phyloP scores from a whole-genome alignment of 2,888 invertebrate genomes.

The Ormyrus labotus region DNA sequence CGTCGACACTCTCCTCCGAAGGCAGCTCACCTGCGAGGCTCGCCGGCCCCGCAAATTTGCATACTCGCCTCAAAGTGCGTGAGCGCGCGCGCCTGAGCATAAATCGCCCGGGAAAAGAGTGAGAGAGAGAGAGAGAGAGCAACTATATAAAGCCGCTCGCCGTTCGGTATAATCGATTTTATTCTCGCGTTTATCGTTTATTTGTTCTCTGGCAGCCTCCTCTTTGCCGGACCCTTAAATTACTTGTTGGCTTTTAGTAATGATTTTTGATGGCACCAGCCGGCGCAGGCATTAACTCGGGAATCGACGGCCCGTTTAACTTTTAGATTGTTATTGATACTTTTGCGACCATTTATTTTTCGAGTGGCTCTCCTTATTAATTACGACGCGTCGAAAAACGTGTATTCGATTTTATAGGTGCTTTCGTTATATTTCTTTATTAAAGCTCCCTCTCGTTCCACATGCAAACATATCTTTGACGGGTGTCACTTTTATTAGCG shows the following conservation, averaged over 20 bases:
- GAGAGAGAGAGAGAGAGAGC: constrained; percentile 6
- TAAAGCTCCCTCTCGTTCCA: neutral
- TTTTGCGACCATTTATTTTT: neutral
- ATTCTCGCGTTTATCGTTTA: constrained; percentile 56
- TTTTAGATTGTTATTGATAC: constrained; percentile 54
- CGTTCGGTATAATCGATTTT: constrained; percentile 55
- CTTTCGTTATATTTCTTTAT: constrained; percentile 50
- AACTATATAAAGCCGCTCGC: constrained; percentile 10
- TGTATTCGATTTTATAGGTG: constrained; percentile 23
- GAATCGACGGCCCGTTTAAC: constrained; percentile 51
- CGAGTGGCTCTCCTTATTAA: constrained; percentile 38
- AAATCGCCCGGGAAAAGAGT: constrained; percentile 22
- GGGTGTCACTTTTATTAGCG: no score
- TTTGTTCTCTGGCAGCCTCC: constrained; percentile 25
- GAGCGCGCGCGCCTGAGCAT: constrained; percentile 23
- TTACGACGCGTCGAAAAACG: constrained; percentile 33
- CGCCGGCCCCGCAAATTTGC: constrained; percentile 40
- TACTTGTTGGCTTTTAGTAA: constrained; percentile 58
- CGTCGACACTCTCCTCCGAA: constrained; percentile 42
- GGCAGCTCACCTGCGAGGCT: constrained; percentile 31
- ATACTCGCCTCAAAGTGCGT: constrained; percentile 36
- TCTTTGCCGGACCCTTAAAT: constrained; percentile 45
- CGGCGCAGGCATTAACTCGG: constrained; percentile 11
- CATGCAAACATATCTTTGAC: no score
- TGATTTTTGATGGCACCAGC: constrained; percentile 52